Evolutionary conservation across 2,113 vertebrate species (phyloP).

Genomic region (Cavia porcellus): DNA sequence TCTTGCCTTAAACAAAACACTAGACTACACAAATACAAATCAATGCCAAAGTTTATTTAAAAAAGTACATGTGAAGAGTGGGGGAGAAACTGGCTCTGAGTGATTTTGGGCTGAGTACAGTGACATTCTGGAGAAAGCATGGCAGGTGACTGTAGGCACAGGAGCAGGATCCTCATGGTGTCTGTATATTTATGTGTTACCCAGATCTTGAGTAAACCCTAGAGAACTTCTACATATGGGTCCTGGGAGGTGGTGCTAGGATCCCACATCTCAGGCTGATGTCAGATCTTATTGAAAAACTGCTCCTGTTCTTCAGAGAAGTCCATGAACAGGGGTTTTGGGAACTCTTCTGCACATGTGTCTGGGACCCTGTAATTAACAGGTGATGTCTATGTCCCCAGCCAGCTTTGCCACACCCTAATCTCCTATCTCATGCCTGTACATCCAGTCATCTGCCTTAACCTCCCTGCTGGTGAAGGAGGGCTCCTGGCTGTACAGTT

Average conservation of each 20-base stretch:
- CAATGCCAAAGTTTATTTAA: neutral
- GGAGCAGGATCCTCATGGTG: neutral
- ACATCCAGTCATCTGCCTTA: neutral
- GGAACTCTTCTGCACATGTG: neutral
- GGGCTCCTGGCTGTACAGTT: neutral
- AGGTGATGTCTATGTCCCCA: neutral
- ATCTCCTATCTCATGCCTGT: neutral
- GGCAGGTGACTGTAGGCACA: neutral
- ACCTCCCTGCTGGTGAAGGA: neutral
- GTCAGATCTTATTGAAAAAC: neutral
- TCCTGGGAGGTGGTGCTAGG: neutral
- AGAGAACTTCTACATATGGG: neutral
- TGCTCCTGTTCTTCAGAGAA: neutral
- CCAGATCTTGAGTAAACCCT: neutral
- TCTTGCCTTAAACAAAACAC: neutral
- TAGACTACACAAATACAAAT: neutral
- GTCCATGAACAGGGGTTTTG: neutral
- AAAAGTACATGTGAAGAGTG: neutral
- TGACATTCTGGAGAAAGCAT: neutral
- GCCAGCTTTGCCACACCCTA: neutral
- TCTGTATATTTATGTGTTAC: neutral
- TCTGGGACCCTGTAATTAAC: neutral
- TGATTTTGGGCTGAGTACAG: neutral
- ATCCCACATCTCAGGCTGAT: neutral
- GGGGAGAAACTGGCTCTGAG: neutral